Conservation (phyloP, 2,888 invertebrate species). For the Tigriopus californicus region DNA sequence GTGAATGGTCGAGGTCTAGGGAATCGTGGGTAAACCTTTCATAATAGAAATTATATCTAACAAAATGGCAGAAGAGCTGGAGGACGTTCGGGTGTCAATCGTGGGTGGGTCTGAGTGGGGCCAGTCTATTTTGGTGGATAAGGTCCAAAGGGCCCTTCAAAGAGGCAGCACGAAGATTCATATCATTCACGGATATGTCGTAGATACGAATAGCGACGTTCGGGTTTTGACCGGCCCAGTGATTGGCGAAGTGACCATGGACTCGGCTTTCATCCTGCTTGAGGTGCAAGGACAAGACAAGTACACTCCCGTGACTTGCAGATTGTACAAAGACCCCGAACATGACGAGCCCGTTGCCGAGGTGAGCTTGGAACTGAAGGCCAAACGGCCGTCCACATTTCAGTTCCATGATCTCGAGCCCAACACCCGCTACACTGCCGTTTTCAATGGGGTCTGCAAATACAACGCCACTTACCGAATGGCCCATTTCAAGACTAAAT, state of each 20-base stretch:
- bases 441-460: background rate
- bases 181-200: no score
- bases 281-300: background rate
- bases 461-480: background rate
- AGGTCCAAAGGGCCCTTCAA: no score
- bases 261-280: background rate
- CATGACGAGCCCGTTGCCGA: background rate
- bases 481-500: background rate
- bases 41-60: no score
- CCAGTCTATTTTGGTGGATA: no score
- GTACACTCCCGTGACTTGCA: background rate
- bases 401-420: background rate
- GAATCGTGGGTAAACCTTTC: no score
- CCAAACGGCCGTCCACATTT: background rate
- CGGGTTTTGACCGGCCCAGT: background rate
- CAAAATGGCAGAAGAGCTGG: no score
- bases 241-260: background rate
- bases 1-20: no score
- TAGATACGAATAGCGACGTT: no score
- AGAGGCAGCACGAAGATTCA: no score
- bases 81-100: no score
- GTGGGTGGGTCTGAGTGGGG: no score
- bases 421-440: background rate
- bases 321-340: background rate
- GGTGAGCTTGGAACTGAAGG: background rate